Base-by-base conservation (phyloP, 2,888 invertebrate species). In the Xestia rhomboidea region DNA sequence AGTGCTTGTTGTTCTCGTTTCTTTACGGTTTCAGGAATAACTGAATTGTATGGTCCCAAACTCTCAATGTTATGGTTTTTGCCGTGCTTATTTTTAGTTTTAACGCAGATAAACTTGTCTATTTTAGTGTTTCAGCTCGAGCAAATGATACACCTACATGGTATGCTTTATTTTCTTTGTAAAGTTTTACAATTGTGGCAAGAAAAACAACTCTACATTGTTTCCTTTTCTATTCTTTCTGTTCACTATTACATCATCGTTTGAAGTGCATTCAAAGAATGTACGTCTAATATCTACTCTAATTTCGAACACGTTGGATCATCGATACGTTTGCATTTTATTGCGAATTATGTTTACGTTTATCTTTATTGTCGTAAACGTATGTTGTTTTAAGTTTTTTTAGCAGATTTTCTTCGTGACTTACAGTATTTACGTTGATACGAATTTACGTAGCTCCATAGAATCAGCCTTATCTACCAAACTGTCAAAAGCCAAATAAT, bases 301-400 rank as follows among this genome's bases (percentile, higher is more conserved):
- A 66, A 72, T 76, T 76, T 62, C 66, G 46, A 71, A 72, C 71
- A 46, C 60, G 51, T 75, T 71, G 24, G 46, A 72, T 76, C 68
- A 81, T 72, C 72, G 64, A 62, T 69, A 68, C 34, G 15, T 76
- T 81, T 76, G 49, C 68, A 44, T 74, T 79, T 73, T 72, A 66
- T 76, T 81, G 64, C 64, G 63, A 77, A 66, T 66, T 68, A 57
- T 69, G 46, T 81, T 76, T 81, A 73, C 49, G 41, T 76, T 73
- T 51, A 34, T 30, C 63, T 62, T 62, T 70, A 69, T 38, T 73
- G 51, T 63, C 70, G 73, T 64, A n/a, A 80, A 68, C 54, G 49
- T 68, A 34, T 70, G 64, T 51, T 75, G n/a, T 46, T n/a, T 54
- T 49, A 46, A 46, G 44, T 46, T 51, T 73, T 68, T n/a, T 18